These are phyloP conservation scores for Chironomus tentans DNA, from an alignment of 2,888 invertebrate species.

Conservation along the genomic window DNA sequence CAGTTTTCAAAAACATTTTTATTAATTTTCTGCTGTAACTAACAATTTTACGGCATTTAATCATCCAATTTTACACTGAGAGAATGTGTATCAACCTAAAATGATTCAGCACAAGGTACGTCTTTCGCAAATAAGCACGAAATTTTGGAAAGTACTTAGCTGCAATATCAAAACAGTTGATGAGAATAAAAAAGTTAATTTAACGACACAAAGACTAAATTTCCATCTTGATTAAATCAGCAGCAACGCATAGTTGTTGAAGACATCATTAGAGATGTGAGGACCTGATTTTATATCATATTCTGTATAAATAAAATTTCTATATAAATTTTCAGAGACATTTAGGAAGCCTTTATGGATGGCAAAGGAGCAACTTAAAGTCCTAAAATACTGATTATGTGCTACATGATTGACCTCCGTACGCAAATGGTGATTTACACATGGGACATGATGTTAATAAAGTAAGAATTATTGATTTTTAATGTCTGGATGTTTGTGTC, in stretches of 20 bases:
- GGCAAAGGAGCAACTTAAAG: constrained; percentile 60
- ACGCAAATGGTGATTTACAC: constrained; percentile 93
- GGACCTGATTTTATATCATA: too few relatives aligned
- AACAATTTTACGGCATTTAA: background rate
- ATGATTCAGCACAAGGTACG: background rate
- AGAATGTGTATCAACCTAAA: background rate
- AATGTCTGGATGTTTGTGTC: too few relatives aligned
- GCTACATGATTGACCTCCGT: constrained; percentile 97
- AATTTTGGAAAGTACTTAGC: background rate
- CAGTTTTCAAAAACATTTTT: background rate
- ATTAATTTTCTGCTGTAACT: background rate
- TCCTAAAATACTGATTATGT: constrained; percentile 61
- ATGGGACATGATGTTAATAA: constrained; percentile 99
- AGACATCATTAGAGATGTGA: constrained; percentile 47
- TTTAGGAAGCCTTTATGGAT: constrained; percentile 65
- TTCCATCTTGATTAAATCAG: constrained; percentile 49
- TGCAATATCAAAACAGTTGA: constrained; percentile 5
- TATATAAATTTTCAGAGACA: constrained; percentile 48
- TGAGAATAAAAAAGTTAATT: constrained; percentile 38
- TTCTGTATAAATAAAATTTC: too few relatives aligned
- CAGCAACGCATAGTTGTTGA: constrained; percentile 51
- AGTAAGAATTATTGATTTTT: constrained; percentile 44
- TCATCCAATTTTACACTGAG: background rate
- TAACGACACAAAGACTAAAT: constrained; percentile 55
- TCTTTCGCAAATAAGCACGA: background rate